Evolutionary conservation across 2,797 vertebrate genomes (phyloP).

Genomic region (Enteromius paludinosus): DNA sequence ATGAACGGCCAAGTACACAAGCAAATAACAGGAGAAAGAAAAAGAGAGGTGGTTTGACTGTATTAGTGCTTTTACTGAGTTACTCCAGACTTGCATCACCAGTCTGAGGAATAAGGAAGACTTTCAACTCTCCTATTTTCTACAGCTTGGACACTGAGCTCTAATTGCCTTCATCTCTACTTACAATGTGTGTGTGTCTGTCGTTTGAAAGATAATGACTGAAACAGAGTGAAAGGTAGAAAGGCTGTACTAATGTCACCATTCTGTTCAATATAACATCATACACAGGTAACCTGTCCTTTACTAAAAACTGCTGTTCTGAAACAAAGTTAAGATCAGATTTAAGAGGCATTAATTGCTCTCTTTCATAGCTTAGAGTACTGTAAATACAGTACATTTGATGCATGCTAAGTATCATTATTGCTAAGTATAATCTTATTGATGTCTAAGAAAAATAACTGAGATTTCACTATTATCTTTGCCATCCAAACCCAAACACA

Average conservation of each 20-base stretch:
- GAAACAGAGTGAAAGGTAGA: conserved; percentile 11
- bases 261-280: background rate
- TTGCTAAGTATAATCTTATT: background rate
- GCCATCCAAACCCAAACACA: conserved; percentile 11
- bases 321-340: background rate
- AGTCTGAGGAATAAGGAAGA: conserved; percentile 26
- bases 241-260: background rate
- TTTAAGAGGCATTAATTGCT: background rate
- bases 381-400: background rate
- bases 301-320: background rate
- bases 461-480: background rate
- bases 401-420: background rate
- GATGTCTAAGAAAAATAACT: background rate
- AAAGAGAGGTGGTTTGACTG: conserved; percentile 26
- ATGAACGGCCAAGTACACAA: conserved; percentile 5
- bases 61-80: conserved; percentile 33
- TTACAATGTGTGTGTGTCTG: background rate
- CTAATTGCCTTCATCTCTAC: conserved; percentile 30
- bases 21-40: conserved; percentile 8
- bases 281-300: background rate
- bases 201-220: background rate
- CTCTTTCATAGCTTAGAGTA: background rate
- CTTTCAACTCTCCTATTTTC: conserved; percentile 35
- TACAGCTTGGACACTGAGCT: conserved; percentile 23
- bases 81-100: conserved; percentile 40